Base-by-base conservation (phyloP, 35 echinoderm and acorn worm genomes). In the Heliocidaris erythrogramma region DNA sequence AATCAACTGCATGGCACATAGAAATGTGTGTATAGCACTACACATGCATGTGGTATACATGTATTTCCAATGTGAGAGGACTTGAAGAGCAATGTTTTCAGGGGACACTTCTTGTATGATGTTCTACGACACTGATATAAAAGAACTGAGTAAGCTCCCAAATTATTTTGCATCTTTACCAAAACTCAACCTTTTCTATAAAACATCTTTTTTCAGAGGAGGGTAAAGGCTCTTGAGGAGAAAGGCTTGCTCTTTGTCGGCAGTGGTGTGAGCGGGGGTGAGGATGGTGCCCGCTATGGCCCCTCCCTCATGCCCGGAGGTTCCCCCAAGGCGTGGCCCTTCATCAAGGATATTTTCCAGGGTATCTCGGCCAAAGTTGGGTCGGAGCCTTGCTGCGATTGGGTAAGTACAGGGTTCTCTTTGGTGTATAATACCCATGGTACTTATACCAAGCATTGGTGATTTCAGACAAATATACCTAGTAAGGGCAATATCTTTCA, bases 221-320 rank as follows among this genome's bases (percentile, higher is more conserved):
- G 98, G 7, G 95, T 95, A 90, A 96, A 96, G 48, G 47, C 92
- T 85, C 88, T 99, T 9, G 94, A 95, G 93, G 96, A 96, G 56
- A 99, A 99, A 71, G 98, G 98, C 49, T 29, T 99, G n/a, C 92
- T 97, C 61, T 99, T 97, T 95, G 94, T 97, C 31, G 98, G 98
- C 42, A 97, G 98, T 86, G 98, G 98, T 65, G 98, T 99, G 16
- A 99, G 98, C 93, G 97, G 98, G 17, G 98, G 98, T 32, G 98
- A 99, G 88, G 98, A 99, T 95, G 98, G 98, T 71, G 98, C 98
- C 7, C 85, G 98, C 12, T 99, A 99, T 35, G 98, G 98, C 10
- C 98, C 98, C 18, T 99, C 98, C 30, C 94, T 99, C 31, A 97
- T 99, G 98, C 97, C 97, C 16, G 94, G 96, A 10, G 97, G 96